These are phyloP conservation scores for Tetranychus truncatus DNA, from an alignment of 2,888 invertebrate species.

Conservation along the genomic window DNA sequence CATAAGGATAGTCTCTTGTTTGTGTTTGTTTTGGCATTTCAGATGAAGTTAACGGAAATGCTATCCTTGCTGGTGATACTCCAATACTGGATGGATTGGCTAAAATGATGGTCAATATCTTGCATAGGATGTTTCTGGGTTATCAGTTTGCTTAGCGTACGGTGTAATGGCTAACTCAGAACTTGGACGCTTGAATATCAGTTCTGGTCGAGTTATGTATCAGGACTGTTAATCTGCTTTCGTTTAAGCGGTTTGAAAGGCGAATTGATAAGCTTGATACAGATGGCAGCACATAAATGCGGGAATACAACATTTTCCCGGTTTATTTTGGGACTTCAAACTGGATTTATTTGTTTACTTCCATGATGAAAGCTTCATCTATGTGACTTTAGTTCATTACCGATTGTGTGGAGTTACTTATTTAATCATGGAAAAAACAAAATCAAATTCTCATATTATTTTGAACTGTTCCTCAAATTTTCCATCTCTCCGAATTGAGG, in stretches of 20 bases:
- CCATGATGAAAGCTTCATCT: too few species aligned
- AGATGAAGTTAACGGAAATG: constrained; percentile 33
- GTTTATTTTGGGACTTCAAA: too few species aligned
- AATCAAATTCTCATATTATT: constrained; percentile 12
- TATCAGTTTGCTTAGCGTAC: constrained; percentile 35
- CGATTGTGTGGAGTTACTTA: too few species aligned
- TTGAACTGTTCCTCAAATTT: constrained; percentile 18
- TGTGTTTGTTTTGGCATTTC: too few species aligned
- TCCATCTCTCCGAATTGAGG: constrained; percentile 20
- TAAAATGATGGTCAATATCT: constrained; percentile 31
- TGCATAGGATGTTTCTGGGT: constrained; percentile 34
- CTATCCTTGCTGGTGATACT: constrained; percentile 34
- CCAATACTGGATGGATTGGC: constrained; percentile 35
- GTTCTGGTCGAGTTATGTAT: constrained; percentile 35
- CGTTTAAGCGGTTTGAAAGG: too few species aligned
- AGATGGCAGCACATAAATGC: too few species aligned
- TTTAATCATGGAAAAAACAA: background rate
- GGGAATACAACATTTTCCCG: too few species aligned
- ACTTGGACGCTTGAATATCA: constrained; percentile 37
- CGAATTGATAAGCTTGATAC: too few species aligned
- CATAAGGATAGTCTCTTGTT: too few species aligned
- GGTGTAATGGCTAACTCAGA: constrained; percentile 37
- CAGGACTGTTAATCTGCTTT: constrained; percentile 30
- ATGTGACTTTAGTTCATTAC: too few species aligned
- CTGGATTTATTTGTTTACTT: too few species aligned